These are phyloP conservation scores for Lasioglossum vierecki DNA, from an alignment of 2,888 invertebrate species.

Conservation along the genomic window DNA sequence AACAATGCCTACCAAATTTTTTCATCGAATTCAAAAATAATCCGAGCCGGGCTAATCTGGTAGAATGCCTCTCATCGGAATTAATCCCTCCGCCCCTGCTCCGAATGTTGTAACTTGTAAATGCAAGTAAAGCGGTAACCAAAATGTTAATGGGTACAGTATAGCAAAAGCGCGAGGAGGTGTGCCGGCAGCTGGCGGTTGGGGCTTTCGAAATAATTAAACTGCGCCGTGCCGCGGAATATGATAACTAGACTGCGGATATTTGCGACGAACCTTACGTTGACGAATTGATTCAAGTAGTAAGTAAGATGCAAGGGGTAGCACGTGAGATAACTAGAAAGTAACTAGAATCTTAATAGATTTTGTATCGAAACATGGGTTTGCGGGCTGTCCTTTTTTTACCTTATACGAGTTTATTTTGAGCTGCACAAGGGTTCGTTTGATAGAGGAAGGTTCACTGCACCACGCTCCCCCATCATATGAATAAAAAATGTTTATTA, in stretches of 20 bases:
- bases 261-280: neutral
- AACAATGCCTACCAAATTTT: neutral
- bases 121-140: slow-evolving; percentile 9
- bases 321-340: too few species aligned
- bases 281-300: neutral
- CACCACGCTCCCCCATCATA: too few species aligned
- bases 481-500: too few species aligned
- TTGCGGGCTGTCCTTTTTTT: too few species aligned
- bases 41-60: neutral
- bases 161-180: slow-evolving; percentile 27
- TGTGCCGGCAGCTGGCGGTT: neutral
- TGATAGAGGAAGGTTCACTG: too few species aligned
- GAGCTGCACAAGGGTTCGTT: too few species aligned
- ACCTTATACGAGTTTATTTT: too few species aligned
- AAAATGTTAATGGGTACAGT: slow-evolving; percentile 13
- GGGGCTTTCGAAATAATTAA: slow-evolving; percentile 11
- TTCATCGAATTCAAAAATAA: neutral
- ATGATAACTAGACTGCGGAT: slow-evolving; percentile 5
- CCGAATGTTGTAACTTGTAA: slow-evolving; percentile 5
- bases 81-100: neutral
- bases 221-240: neutral
- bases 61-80: neutral
- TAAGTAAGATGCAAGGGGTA: too few species aligned
- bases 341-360: too few species aligned
- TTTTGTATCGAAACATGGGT: too few species aligned